Percentiles rank a stretch among this genome's conserved stretches.
Conservation (phyloP, 30 jellyfish, hydroid and myxozoan species). For the Sanderia malayensis region DNA sequence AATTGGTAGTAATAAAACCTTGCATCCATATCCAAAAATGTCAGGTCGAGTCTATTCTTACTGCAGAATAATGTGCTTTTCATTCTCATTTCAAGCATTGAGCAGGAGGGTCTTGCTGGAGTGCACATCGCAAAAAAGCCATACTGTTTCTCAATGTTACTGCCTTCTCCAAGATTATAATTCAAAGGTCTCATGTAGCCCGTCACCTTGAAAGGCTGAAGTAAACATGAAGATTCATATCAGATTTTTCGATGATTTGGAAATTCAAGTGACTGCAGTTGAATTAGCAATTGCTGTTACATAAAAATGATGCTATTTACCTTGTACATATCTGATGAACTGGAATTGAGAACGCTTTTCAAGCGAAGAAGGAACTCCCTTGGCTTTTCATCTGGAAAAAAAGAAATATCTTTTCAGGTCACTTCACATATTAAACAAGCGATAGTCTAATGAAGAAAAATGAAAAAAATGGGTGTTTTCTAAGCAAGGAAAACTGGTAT, state of each 20-base stretch:
- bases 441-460: too few species aligned
- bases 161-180: constrained; percentile 41
- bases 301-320: constrained; percentile 35
- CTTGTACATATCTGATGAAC: constrained; percentile 90
- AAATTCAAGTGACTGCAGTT: too few species aligned
- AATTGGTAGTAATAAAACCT: too few species aligned
- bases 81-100: constrained; percentile 89
- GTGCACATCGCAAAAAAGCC: constrained; percentile 84
- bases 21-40: constrained; percentile 91
- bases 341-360: constrained; percentile 83
- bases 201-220: constrained; percentile 84
- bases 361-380: constrained; percentile 75
- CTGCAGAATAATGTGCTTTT: constrained; percentile 89
- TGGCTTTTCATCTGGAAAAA: constrained; percentile 36
- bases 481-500: background rate
- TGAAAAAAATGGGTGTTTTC: too few species aligned
- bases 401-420: too few species aligned
- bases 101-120: constrained; percentile 77
- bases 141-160: constrained; percentile 56
- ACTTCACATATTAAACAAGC: too few species aligned
- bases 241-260: too few species aligned
- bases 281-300: too few species aligned
- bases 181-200: constrained; percentile 72
- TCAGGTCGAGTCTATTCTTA: constrained; percentile 83
- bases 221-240: too few species aligned